A percentile compares a stretch with the other conserved stretches of the same genome.
Conservation (phyloP, 2,797 vertebrate species). For the Brachymystax lenok region DNA sequence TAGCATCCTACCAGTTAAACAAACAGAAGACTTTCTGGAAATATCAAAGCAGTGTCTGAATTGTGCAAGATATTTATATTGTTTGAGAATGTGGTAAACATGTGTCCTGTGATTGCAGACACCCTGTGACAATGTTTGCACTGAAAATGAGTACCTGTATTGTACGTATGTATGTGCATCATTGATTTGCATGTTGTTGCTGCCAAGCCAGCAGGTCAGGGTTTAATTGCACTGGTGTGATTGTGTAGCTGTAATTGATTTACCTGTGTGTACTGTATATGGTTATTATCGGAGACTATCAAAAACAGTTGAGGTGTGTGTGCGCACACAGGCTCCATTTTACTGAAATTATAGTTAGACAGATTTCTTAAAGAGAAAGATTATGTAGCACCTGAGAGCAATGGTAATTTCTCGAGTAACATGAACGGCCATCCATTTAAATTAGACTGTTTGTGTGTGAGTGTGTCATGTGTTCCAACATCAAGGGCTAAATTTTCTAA, state of each 20-base stretch:
- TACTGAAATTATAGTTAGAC: no score
- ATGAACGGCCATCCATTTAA: conserved; percentile 65
- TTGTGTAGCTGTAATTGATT: conserved; percentile 64
- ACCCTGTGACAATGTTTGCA: conserved; percentile 57
- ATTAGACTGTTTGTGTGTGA: conserved; percentile 6
- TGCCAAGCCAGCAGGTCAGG: conserved; percentile 71
- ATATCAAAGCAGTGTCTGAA: conserved; percentile 51
- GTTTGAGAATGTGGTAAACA: conserved; percentile 51
- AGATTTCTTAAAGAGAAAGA: conserved; percentile 33
- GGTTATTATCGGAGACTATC: conserved; percentile 56
- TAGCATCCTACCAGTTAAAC: conserved; percentile 29
- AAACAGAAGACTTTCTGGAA: conserved; percentile 45
- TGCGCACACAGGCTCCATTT: no score
- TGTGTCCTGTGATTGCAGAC: conserved; percentile 50
- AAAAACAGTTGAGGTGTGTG: conserved; percentile 34
- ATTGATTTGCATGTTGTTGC: conserved; percentile 75
- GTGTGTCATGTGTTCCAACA: conserved; percentile 44
- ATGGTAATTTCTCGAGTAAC: conserved; percentile 56
- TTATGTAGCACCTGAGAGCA: conserved; percentile 66
- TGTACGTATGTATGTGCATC: conserved; percentile 60
- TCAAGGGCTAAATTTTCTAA: conserved; percentile 77
- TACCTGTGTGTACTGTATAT: conserved; percentile 38
- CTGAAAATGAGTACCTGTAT: conserved; percentile 42
- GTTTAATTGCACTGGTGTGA: conserved; percentile 76
- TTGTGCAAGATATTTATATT: conserved; percentile 16